Base-by-base conservation (phyloP, 2,888 invertebrate species). In the Plebejus argus region DNA sequence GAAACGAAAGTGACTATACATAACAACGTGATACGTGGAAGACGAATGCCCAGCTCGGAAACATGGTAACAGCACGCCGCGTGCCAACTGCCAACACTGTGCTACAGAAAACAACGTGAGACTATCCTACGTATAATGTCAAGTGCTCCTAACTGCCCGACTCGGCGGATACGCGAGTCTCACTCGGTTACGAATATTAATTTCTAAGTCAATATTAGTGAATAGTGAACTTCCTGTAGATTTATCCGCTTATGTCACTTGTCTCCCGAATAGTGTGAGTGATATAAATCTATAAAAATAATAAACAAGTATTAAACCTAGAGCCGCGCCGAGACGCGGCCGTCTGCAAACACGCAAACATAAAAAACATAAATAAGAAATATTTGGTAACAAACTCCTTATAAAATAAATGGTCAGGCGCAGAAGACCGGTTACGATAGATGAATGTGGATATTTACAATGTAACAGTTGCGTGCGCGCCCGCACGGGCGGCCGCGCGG, bases 371-470 rank as follows among this genome's bases (percentile, higher is more conserved):
- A 91, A 93, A 92, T 93, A 93, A 86, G 91, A 82, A 90, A 93
- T 94, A 93, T 94, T 94, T 94, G 94, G 94, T 94, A 94, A 94
- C 94, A 81, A 92, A 93, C 90, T 91, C 89, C 92, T 92, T 88
- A 89, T 78, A 85, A 86, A 86, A 85, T 87, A 86, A 85, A 81
- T 80, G 83, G 81, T 81, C 84, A 84, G 81, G 85, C 85, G 85
- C 83, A 82, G 84, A 84, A 85, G 84, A 85, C 82, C 84, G 84
- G 84, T 85, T 85, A 85, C 84, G 84, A 84, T 82, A 83, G 82
- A 79, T 82, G 83, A 82, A 81, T 79, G 88, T 90, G 89, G 89
- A 88, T 91, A 91, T 91, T 86, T 91, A 91, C 89, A 86, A 85
- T 85, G 84, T 84, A 86, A 85, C 83, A 84, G 82, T 85, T 85